Evolutionary conservation across 2,113 vertebrate genomes (phyloP).

Genomic region (Pyxicephalus adspersus): DNA sequence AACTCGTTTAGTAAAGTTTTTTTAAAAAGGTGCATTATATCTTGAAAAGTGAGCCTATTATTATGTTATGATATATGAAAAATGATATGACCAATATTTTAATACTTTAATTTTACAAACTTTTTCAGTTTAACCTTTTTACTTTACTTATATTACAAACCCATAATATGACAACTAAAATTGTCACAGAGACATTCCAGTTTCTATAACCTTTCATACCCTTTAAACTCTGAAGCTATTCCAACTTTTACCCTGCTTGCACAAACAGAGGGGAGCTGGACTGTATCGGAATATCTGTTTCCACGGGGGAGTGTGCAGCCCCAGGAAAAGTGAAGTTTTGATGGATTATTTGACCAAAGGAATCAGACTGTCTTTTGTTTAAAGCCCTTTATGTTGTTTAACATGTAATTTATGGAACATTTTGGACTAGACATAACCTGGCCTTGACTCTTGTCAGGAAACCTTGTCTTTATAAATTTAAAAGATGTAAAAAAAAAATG

Average conservation of each 20-base stretch:
- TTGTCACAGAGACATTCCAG: too few species aligned
- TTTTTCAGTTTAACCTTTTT: too few species aligned
- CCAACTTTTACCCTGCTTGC: not conserved
- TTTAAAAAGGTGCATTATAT: too few species aligned
- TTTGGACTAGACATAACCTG: slow-evolving; percentile 14
- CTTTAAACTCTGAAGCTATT: not conserved
- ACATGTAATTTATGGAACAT: slow-evolving; percentile 30
- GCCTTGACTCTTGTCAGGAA: not conserved
- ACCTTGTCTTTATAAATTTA: slow-evolving; percentile 16
- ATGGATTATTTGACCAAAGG: slow-evolving; percentile 10
- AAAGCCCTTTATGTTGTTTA: not conserved
- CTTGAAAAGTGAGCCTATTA: too few species aligned
- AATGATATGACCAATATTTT: too few species aligned
- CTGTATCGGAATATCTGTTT: slow-evolving; percentile 25
- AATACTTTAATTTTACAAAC: too few species aligned
- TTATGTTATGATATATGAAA: too few species aligned
- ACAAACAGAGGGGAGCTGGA: slow-evolving; percentile 16
- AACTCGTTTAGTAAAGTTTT: too few species aligned
- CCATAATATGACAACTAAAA: too few species aligned
- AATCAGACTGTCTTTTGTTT: slow-evolving; percentile 17
- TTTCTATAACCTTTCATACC: too few species aligned
- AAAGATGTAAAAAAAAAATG: slow-evolving; percentile 16
- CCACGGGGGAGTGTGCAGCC: slow-evolving; percentile 19
- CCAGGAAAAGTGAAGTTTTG: slow-evolving; percentile 24
- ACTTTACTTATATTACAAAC: too few species aligned